Evolutionary conservation across 2,888 invertebrate genomes (phyloP).

Genomic region (Coenonympha glycerion): DNA sequence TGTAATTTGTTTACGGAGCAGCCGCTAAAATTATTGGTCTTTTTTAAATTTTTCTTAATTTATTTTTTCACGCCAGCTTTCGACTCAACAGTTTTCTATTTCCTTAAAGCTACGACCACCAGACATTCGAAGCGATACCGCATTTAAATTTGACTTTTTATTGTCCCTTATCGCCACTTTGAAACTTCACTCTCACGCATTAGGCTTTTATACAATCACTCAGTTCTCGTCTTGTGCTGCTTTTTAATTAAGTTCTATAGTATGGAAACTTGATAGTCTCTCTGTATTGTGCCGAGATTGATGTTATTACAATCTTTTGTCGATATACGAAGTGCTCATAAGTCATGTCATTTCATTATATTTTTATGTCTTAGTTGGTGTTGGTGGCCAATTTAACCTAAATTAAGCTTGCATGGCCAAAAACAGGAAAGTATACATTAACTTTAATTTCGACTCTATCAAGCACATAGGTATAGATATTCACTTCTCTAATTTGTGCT

Average conservation of each 20-base stretch:
- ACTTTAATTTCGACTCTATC: too few relatives aligned
- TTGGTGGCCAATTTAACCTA: too few relatives aligned
- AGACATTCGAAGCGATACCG: conserved; percentile 45
- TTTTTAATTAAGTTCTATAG: conserved; percentile 22
- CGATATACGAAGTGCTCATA: not conserved
- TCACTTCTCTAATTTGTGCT: too few relatives aligned
- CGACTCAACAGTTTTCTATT: conserved; percentile 30
- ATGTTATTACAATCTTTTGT: not conserved
- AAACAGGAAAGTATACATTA: too few relatives aligned
- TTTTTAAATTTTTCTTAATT: too few relatives aligned
- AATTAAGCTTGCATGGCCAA: too few relatives aligned
- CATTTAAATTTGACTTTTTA: conserved; percentile 68
- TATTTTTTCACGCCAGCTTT: not conserved
- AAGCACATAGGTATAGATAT: too few relatives aligned
- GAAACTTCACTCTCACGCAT: conserved; percentile 56
- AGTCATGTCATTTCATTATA: too few relatives aligned
- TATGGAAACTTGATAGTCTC: conserved; percentile 5
- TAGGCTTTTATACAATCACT: conserved; percentile 38
- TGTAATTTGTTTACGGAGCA: too few relatives aligned
- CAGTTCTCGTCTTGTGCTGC: conserved; percentile 3
- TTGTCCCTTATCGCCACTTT: conserved; percentile 54
- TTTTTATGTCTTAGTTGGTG: too few relatives aligned
- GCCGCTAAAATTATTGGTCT: too few relatives aligned
- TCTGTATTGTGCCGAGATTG: conserved; percentile 4
- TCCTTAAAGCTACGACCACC: conserved; percentile 44